phyloP scores from a whole-genome alignment of 2,113 vertebrate genomes.

The Canis aureus region DNA sequence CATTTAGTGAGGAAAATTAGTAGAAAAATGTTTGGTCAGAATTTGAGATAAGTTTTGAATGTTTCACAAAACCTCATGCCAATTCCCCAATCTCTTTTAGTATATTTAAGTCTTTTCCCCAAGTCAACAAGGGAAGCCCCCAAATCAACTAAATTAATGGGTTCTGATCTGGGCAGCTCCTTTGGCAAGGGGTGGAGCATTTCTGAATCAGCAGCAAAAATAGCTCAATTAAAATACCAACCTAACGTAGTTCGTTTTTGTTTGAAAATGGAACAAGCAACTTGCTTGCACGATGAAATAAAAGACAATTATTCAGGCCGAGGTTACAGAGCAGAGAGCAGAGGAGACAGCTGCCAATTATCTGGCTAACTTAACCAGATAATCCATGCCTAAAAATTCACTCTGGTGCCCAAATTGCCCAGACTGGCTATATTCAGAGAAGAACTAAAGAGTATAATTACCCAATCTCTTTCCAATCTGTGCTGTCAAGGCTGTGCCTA shows the following conservation, averaged over 20 bases:
- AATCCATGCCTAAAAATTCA: slow-evolving; percentile 72
- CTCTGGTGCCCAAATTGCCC: slow-evolving; percentile 43
- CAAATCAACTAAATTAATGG: slow-evolving; percentile 9
- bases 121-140: slow-evolving; percentile 31
- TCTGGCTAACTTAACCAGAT: slow-evolving; percentile 74
- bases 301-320: slow-evolving; percentile 20
- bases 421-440: slow-evolving; percentile 18
- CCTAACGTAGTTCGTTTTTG: slow-evolving; percentile 41
- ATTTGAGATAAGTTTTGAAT: slow-evolving; percentile 62
- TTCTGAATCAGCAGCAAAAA: slow-evolving; percentile 54
- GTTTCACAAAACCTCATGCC: slow-evolving; percentile 36
- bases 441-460: slow-evolving; percentile 22
- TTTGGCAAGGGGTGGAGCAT: background rate
- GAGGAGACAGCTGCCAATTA: slow-evolving; percentile 74
- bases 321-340: slow-evolving; percentile 28
- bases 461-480: slow-evolving; percentile 33
- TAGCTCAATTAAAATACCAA: slow-evolving; percentile 56
- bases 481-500: background rate
- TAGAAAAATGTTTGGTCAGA: slow-evolving; percentile 70
- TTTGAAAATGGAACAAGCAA: slow-evolving; percentile 72
- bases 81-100: background rate
- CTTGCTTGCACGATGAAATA: slow-evolving; percentile 54
- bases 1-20: slow-evolving; percentile 78
- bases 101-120: background rate
- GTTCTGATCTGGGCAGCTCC: background rate